phyloP scores from a whole-genome alignment of 2,113 vertebrate species.

The Sander vitreus region DNA sequence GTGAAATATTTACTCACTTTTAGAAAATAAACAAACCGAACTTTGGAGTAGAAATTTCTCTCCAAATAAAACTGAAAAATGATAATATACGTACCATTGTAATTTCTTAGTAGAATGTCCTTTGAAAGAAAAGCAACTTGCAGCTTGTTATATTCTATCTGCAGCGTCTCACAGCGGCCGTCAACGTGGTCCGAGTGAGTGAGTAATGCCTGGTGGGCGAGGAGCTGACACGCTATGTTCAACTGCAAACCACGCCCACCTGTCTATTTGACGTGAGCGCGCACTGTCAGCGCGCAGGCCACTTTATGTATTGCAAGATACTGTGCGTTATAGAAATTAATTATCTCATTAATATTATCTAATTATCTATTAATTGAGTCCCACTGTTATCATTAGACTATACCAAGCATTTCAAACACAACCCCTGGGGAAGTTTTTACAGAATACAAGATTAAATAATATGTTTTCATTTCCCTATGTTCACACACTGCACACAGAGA shows the following conservation, averaged over 20 bases:
- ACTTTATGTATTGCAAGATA: not conserved
- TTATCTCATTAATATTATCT: too few relatives aligned
- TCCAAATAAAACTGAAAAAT: not conserved
- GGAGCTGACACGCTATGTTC: constrained; percentile 27
- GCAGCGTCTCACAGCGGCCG: constrained; percentile 62
- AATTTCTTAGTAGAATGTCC: not conserved
- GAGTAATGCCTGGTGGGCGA: constrained; percentile 49
- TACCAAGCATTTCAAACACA: not conserved
- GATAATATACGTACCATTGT: constrained; percentile 66
- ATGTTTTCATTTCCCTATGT: not conserved
- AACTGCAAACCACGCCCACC: constrained; percentile 62
- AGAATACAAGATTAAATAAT: not conserved
- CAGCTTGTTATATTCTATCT: not conserved
- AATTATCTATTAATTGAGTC: too few relatives aligned
- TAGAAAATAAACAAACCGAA: not conserved
- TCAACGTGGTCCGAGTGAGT: constrained; percentile 73
- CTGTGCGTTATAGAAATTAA: not conserved
- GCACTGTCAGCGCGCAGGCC: not conserved
- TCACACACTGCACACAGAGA: not conserved
- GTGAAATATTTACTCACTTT: not conserved
- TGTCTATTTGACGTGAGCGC: constrained; percentile 10
- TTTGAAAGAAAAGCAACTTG: not conserved
- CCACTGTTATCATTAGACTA: not conserved
- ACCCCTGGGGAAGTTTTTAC: not conserved
- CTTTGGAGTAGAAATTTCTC: not conserved